Percentiles rank a stretch among this genome's conserved stretches.
Conservation (phyloP, 1,140 invertebrate genomes). For the Drosophila pectinifera region DNA sequence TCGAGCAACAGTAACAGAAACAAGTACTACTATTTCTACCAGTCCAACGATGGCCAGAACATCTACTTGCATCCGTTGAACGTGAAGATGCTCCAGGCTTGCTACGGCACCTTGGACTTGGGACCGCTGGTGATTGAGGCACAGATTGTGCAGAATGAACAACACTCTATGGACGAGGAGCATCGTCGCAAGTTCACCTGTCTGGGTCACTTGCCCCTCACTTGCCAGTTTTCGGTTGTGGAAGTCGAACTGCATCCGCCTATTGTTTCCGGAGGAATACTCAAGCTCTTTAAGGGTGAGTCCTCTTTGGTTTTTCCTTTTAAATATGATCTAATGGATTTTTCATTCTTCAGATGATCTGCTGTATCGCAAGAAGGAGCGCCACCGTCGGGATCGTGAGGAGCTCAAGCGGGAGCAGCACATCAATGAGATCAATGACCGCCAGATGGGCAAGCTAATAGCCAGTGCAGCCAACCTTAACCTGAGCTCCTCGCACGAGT, state of each 20-base stretch:
- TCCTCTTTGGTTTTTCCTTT: neutral
- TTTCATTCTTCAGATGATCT: conserved; percentile 87
- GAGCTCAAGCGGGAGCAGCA: conserved; percentile 90
- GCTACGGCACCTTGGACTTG: conserved; percentile 92
- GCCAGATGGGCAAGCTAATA: conserved; percentile 88
- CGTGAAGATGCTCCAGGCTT: conserved; percentile 93
- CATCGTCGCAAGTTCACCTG: conserved; percentile 91
- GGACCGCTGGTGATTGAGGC: conserved; percentile 91
- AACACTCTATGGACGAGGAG: conserved; percentile 93
- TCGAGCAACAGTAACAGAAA: conserved; percentile 47
- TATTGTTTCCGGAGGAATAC: conserved; percentile 88
- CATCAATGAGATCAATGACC: conserved; percentile 90
- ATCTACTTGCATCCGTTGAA: conserved; percentile 97
- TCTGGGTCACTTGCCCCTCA: conserved; percentile 94
- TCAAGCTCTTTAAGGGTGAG: conserved; percentile 89
- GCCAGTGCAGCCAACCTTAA: conserved; percentile 86
- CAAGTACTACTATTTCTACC: conserved; percentile 94
- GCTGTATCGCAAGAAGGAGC: conserved; percentile 87
- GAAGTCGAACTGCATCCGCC: conserved; percentile 93
- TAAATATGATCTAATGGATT: neutral
- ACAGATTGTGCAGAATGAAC: conserved; percentile 93
- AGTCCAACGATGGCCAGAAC: conserved; percentile 95
- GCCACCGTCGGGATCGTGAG: conserved; percentile 88
- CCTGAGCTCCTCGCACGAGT: conserved; percentile 88
- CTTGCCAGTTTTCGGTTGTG: conserved; percentile 95